Evolutionary conservation across 2,797 vertebrate species (phyloP).

Genomic region (Poecilia gillii): DNA sequence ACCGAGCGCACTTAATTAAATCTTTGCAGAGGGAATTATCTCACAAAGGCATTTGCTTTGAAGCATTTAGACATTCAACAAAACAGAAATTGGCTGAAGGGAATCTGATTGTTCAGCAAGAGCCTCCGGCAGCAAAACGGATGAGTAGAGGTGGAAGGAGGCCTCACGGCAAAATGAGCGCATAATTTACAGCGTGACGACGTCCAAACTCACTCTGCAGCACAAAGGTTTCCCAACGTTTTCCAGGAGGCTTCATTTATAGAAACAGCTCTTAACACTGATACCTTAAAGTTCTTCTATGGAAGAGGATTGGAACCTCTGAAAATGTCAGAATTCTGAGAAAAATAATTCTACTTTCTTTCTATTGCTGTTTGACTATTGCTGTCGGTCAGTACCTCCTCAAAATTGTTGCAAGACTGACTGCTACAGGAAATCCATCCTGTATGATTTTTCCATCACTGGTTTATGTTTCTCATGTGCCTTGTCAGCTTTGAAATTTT

Average conservation of each 20-base stretch:
- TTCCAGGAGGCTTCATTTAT: not conserved
- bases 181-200: slow-evolving; percentile 26
- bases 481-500: too few species aligned
- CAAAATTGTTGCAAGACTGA: too few species aligned
- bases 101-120: slow-evolving; percentile 55
- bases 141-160: slow-evolving; percentile 26
- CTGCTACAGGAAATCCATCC: too few species aligned
- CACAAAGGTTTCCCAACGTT: not conserved
- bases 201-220: not conserved
- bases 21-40: slow-evolving; percentile 61
- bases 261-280: not conserved
- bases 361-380: too few species aligned
- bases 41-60: slow-evolving; percentile 55
- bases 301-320: too few species aligned
- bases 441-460: not conserved
- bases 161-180: slow-evolving; percentile 15
- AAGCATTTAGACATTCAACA: slow-evolving; percentile 46
- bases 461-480: not conserved
- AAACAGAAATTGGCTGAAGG: slow-evolving; percentile 47
- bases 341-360: too few species aligned
- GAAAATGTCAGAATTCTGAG: too few species aligned
- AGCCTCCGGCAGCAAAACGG: slow-evolving; percentile 29
- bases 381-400: too few species aligned
- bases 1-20: slow-evolving; percentile 68
- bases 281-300: not conserved